phyloP scores from a whole-genome alignment of 2,113 vertebrate species.

The Conger conger region DNA sequence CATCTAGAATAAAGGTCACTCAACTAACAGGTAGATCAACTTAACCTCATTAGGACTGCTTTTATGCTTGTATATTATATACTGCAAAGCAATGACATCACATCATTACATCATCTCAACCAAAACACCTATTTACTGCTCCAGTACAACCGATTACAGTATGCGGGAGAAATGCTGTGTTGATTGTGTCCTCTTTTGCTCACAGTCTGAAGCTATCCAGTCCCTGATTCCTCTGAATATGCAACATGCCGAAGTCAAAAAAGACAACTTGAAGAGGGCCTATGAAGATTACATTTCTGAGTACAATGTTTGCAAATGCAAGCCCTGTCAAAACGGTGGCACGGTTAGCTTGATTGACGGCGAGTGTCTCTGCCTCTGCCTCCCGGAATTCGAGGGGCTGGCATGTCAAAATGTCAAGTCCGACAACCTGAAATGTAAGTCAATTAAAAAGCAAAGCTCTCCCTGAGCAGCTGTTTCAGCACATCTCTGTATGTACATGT shows the following conservation, averaged over 20 bases:
- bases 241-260: constrained; percentile 64
- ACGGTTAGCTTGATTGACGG: constrained; percentile 75
- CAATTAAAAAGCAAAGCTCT: background rate
- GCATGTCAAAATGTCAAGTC: constrained; percentile 74
- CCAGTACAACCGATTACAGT: no score
- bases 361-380: constrained; percentile 77
- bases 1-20: no score
- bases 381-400: constrained; percentile 63
- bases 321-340: constrained; percentile 81
- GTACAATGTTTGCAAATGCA: constrained; percentile 80
- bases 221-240: constrained; percentile 75
- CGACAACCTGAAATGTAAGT: constrained; percentile 54
- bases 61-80: no score
- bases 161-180: background rate
- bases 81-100: no score
- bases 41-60: no score
- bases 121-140: no score
- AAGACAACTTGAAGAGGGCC: constrained; percentile 75
- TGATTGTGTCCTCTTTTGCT: constrained; percentile 37
- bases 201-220: constrained; percentile 73
- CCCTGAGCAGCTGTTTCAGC: no score
- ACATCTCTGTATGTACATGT: background rate
- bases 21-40: no score
- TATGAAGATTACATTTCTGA: constrained; percentile 77
- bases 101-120: no score